Conservation (phyloP, 2,797 vertebrate genomes). For the Lophius americanus region DNA sequence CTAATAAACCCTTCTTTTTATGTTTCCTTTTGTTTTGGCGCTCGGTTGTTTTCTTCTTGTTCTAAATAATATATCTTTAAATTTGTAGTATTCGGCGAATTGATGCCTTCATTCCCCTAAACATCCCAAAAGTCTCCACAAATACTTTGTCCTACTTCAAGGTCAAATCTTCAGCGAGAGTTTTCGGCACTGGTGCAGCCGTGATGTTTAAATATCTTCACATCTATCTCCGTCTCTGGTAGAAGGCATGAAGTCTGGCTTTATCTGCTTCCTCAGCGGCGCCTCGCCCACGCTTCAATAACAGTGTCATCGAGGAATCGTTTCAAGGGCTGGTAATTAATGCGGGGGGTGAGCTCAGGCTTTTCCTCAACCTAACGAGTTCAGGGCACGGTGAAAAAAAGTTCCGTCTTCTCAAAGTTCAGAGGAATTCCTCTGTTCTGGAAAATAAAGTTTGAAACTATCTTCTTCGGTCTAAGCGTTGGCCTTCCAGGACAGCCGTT, state of each 20-base stretch:
- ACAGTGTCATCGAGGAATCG: not conserved
- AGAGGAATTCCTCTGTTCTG: not conserved
- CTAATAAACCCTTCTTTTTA: no score
- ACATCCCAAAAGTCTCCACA: not conserved
- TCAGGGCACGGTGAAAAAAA: not conserved
- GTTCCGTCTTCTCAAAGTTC: not conserved
- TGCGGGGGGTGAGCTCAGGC: not conserved
- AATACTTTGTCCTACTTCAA: not conserved
- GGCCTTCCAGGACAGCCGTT: no score
- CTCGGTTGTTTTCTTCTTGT: no score
- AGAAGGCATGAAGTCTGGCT: not conserved
- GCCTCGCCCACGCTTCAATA: not conserved
- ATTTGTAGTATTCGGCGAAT: no score
- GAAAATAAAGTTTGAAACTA: no score
- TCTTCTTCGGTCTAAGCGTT: no score
- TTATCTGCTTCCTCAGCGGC: conserved; percentile 12
- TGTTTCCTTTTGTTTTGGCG: no score
- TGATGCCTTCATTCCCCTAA: no score
- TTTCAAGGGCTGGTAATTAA: conserved; percentile 21
- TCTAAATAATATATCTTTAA: no score
- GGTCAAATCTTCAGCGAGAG: not conserved
- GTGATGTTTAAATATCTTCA: conserved; percentile 2
- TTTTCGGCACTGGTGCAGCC: no score
- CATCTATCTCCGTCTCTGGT: not conserved
- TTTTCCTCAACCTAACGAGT: conserved; percentile 2